Conservation (phyloP, 1,140 invertebrate species). For the Venustaconcha ellipsiformis region DNA sequence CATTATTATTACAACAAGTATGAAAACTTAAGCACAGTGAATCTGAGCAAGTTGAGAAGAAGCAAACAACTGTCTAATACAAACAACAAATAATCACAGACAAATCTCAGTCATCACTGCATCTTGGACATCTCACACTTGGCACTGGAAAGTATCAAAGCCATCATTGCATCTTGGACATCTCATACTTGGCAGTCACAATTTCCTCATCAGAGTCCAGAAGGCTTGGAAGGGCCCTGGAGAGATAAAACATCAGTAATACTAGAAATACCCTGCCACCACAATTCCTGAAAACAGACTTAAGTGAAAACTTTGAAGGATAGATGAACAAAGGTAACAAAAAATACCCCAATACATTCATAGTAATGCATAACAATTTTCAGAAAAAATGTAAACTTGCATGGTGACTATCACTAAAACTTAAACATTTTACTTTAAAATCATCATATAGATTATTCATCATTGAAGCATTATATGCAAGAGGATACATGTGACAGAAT, state of each 20-base stretch:
- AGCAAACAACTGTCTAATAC: no score
- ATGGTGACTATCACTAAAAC: constrained; percentile 7
- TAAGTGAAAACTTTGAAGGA: background rate
- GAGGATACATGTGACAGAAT: no score
- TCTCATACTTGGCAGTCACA: constrained; percentile 88
- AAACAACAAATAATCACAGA: constrained; percentile 47
- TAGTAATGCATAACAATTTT: background rate
- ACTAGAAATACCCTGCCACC: no score
- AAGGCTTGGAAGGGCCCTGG: constrained; percentile 80
- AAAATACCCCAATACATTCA: background rate
- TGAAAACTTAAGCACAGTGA: no score
- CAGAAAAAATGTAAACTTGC: constrained; percentile 11
- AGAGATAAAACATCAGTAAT: constrained; percentile 46
- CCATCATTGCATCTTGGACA: constrained; percentile 88
- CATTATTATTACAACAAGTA: no score
- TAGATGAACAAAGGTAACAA: constrained; percentile 8
- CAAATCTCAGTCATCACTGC: constrained; percentile 75
- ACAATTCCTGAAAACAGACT: no score
- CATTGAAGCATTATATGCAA: no score
- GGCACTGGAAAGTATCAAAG: constrained; percentile 64
- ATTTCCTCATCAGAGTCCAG: constrained; percentile 94
- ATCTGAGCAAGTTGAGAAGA: no score
- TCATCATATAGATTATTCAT: no score
- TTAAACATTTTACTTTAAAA: background rate
- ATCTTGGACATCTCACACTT: constrained; percentile 93